A percentile compares a stretch with the other conserved stretches of the same genome.
phyloP scores from a whole-genome alignment of 2,888 invertebrate species.

The Watsonalla cultraria region DNA sequence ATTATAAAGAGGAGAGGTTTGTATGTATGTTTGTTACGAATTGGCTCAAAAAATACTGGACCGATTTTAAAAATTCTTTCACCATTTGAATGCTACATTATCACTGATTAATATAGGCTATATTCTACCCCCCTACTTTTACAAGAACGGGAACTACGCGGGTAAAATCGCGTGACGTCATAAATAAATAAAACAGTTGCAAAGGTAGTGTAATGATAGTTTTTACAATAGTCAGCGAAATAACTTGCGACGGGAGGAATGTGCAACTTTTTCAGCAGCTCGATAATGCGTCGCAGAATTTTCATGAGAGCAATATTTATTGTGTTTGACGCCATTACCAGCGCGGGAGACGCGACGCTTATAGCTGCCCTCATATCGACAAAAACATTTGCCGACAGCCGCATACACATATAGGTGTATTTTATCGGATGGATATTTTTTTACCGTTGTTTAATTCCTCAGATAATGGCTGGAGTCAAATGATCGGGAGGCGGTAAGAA shows the following conservation, averaged over 20 bases:
- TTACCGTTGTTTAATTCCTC: conserved; percentile 70
- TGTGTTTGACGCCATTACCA: conserved; percentile 58
- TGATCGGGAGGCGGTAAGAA: conserved; percentile 70
- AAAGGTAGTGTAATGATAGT: conserved; percentile 36
- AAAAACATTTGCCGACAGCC: conserved; percentile 63
- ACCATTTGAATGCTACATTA: too few relatives aligned
- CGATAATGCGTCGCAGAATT: conserved; percentile 61
- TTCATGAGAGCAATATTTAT: conserved; percentile 71
- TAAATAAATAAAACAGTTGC: conserved; percentile 35
- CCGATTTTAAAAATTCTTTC: too few relatives aligned
- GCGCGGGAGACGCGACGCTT: conserved; percentile 39
- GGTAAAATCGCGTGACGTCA: too few relatives aligned
- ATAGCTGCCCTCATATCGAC: conserved; percentile 49
- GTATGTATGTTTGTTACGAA: too few relatives aligned
- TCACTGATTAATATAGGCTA: too few relatives aligned
- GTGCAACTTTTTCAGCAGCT: conserved; percentile 48
- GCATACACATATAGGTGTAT: conserved; percentile 39
- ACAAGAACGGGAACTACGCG: too few relatives aligned
- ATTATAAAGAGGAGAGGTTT: too few relatives aligned
- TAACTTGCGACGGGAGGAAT: conserved; percentile 40
- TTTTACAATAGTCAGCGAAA: conserved; percentile 52
- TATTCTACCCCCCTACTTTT: too few relatives aligned
- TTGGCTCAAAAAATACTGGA: too few relatives aligned
- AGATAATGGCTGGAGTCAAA: conserved; percentile 76
- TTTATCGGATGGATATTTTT: conserved; percentile 70